phyloP scores from a whole-genome alignment of 2,113 vertebrate species.

The Pelmatolapia mariae region DNA sequence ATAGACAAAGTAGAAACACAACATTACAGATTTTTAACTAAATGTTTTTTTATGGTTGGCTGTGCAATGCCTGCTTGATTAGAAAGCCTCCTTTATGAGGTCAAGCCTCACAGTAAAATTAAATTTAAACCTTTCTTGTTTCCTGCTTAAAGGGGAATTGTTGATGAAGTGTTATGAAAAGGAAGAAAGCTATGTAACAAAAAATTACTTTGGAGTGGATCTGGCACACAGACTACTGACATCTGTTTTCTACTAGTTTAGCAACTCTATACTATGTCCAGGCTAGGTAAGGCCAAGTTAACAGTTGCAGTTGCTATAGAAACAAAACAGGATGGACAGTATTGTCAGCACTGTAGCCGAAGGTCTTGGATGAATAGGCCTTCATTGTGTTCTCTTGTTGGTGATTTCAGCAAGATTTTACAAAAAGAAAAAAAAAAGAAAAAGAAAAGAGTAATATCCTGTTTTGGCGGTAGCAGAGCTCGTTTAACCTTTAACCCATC shows the following conservation, averaged over 20 bases:
- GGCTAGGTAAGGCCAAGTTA: conserved; percentile 38
- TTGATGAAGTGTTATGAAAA: conserved; percentile 53
- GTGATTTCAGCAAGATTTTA: conserved; percentile 18
- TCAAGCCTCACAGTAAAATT: conserved; percentile 42
- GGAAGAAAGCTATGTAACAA: conserved; percentile 37
- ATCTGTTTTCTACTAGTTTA: conserved; percentile 62
- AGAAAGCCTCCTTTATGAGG: conserved; percentile 30
- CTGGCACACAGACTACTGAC: conserved; percentile 33
- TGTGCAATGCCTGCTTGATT: conserved; percentile 34
- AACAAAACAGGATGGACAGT: conserved; percentile 69
- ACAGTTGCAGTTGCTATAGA: conserved; percentile 62
- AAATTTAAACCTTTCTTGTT: conserved; percentile 10
- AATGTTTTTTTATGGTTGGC: not conserved
- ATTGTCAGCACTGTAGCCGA: conserved; percentile 27
- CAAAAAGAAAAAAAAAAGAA: conserved; percentile 3
- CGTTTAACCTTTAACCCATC: conserved; percentile 61
- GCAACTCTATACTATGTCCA: conserved; percentile 43
- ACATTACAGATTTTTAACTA: conserved; percentile 8
- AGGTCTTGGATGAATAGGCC: conserved; percentile 38
- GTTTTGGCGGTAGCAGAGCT: conserved; percentile 55
- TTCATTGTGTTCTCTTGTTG: conserved; percentile 39
- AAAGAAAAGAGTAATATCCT: conserved; percentile 47
- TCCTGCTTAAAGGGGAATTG: conserved; percentile 16
- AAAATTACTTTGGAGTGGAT: conserved; percentile 32
- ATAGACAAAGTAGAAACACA: conserved; percentile 19